These are phyloP conservation scores for Sminthurides bifidus DNA, from an alignment of 1,140 invertebrate species.

Conservation along the genomic window DNA sequence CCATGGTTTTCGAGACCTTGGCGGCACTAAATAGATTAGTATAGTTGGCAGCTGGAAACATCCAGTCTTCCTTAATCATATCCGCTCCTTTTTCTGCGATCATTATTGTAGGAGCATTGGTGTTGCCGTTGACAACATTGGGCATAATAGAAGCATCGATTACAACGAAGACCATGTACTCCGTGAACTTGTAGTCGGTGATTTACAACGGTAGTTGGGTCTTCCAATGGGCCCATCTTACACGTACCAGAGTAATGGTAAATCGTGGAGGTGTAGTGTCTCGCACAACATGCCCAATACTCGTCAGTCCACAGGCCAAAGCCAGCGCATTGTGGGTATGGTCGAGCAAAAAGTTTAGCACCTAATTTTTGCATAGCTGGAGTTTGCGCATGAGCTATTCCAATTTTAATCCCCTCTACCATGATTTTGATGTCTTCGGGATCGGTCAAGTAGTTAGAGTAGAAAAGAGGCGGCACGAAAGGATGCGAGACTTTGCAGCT, in stretches of 20 bases:
- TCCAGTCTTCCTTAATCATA: slow-evolving; percentile 36
- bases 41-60: too few relatives aligned
- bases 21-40: background rate
- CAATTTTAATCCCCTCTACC: slow-evolving; percentile 69
- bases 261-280: slow-evolving; percentile 74
- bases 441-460: slow-evolving; percentile 79
- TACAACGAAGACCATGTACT: slow-evolving; percentile 59
- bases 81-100: slow-evolving; percentile 42
- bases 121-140: slow-evolving; percentile 61
- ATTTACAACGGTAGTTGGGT: slow-evolving; percentile 39
- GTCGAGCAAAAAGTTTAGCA: slow-evolving; percentile 55
- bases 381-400: slow-evolving; percentile 62
- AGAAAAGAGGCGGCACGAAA: slow-evolving; percentile 66
- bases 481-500: slow-evolving; percentile 67
- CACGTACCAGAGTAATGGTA: slow-evolving; percentile 56
- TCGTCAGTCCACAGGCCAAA: slow-evolving; percentile 61
- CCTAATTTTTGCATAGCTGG: slow-evolving; percentile 67
- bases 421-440: slow-evolving; percentile 60
- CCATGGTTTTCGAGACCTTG: background rate
- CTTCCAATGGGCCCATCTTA: slow-evolving; percentile 59
- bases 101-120: slow-evolving; percentile 60
- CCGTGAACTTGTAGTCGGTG: slow-evolving; percentile 50
- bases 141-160: slow-evolving; percentile 85
- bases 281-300: slow-evolving; percentile 66
- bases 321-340: slow-evolving; percentile 65